Evolutionary conservation across 2,113 vertebrate genomes (phyloP).

Genomic region (Alouatta palliata): DNA sequence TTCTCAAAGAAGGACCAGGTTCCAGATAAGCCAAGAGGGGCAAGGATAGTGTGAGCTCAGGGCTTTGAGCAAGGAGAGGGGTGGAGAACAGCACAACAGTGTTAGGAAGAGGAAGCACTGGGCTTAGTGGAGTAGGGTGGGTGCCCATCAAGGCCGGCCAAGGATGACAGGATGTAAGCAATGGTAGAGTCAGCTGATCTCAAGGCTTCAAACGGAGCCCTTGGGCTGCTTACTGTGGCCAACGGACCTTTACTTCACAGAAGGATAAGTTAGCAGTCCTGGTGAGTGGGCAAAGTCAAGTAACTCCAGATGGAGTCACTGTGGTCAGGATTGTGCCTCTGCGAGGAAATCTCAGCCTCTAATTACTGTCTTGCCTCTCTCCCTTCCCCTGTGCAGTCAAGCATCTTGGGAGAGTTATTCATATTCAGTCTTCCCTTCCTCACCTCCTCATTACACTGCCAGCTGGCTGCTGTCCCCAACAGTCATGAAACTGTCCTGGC

Average conservation of each 20-base stretch:
- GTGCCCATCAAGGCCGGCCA: neutral
- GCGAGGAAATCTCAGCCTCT: constrained; percentile 50
- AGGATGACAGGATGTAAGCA: constrained; percentile 56
- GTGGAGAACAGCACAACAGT: neutral
- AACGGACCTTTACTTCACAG: constrained; percentile 19
- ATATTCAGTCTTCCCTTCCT: neutral
- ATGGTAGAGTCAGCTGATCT: neutral
- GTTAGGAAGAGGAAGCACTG: constrained; percentile 53
- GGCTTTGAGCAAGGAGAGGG: neutral
- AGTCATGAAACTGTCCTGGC: neutral
- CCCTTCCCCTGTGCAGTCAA: neutral
- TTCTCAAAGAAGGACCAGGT: neutral
- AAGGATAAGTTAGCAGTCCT: constrained; percentile 1
- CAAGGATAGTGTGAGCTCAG: neutral
- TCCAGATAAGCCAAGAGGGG: neutral
- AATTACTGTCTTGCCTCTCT: constrained; percentile 51
- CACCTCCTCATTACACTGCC: neutral
- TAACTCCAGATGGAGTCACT: constrained; percentile 36
- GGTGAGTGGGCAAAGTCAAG: constrained; percentile 33
- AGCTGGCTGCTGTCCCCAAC: neutral
- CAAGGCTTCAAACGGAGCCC: neutral
- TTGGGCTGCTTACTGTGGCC: neutral
- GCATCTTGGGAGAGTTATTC: constrained; percentile 41
- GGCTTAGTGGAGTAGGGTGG: neutral
- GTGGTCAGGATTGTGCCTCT: constrained; percentile 55